Conservation (phyloP, 2,113 vertebrate genomes). For the Panurus biarmicus region DNA sequence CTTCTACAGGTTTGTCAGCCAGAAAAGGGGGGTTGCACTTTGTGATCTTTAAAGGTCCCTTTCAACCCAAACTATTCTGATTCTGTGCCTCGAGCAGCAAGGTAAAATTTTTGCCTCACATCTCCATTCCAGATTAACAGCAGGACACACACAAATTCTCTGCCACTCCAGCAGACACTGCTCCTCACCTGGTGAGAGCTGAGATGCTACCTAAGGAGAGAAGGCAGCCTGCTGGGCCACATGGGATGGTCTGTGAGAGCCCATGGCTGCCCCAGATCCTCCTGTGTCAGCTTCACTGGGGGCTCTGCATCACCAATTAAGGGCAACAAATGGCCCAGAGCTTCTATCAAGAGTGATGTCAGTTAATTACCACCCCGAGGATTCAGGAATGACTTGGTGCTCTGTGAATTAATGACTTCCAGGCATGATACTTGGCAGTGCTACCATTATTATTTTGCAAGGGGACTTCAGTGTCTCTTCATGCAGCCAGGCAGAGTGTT, state of each 20-base stretch:
- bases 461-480: not conserved
- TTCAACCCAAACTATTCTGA: not conserved
- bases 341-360: slow-evolving; percentile 36
- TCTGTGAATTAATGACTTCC: slow-evolving; percentile 49
- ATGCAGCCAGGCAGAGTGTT: not conserved
- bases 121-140: not conserved
- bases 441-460: slow-evolving; percentile 13
- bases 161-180: not conserved
- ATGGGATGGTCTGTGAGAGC: not conserved
- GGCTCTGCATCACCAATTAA: not conserved
- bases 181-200: not conserved
- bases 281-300: not conserved
- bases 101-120: not conserved
- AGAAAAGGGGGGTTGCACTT: not conserved
- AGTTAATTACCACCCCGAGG: not conserved
- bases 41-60: not conserved
- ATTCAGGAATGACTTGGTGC: slow-evolving; percentile 1
- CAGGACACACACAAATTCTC: not conserved
- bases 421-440: slow-evolving; percentile 41
- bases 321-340: not conserved
- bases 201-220: not conserved
- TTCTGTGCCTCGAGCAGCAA: not conserved
- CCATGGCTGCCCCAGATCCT: not conserved
- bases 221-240: not conserved
- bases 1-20: not conserved